Conservation (phyloP, 1,140 invertebrate species). For the Saccostrea glomerata region DNA sequence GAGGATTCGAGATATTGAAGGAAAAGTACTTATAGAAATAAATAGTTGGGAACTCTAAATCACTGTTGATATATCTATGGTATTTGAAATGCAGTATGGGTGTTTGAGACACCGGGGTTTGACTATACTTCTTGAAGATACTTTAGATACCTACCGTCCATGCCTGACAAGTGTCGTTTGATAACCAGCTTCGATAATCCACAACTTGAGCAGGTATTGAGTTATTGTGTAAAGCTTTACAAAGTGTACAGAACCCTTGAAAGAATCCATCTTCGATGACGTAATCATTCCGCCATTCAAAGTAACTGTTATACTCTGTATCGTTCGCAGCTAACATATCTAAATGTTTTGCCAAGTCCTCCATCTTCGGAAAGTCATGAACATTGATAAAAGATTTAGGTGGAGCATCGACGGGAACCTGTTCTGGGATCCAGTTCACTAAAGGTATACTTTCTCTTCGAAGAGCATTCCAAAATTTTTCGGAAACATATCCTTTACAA, state of each 20-base stretch:
- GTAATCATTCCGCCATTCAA: slow-evolving; percentile 69
- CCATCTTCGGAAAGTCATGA: slow-evolving; percentile 93
- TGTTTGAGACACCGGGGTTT: too few species aligned
- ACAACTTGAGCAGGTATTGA: slow-evolving; percentile 60
- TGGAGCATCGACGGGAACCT: slow-evolving; percentile 71
- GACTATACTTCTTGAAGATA: too few species aligned
- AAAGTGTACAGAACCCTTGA: slow-evolving; percentile 60
- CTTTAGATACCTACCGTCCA: slow-evolving; percentile 43
- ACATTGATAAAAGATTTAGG: slow-evolving; percentile 94
- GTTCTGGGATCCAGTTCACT: slow-evolving; percentile 73
- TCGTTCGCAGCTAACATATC: slow-evolving; percentile 79
- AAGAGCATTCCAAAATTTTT: slow-evolving; percentile 76
- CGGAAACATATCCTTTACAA: slow-evolving; percentile 77
- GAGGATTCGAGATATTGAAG: too few species aligned
- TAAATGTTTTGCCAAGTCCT: slow-evolving; percentile 91
- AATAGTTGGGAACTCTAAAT: too few species aligned
- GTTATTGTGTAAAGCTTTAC: slow-evolving; percentile 62
- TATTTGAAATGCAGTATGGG: too few species aligned
- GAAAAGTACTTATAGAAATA: too few species aligned
- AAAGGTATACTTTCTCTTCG: slow-evolving; percentile 68
- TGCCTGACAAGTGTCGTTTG: slow-evolving; percentile 58
- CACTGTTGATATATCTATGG: too few species aligned
- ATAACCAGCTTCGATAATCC: slow-evolving; percentile 64
- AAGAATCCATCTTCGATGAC: slow-evolving; percentile 40
- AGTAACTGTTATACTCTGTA: slow-evolving; percentile 75